phyloP scores from a whole-genome alignment of 1,140 invertebrate species.

The Drosophila kikkawai region DNA sequence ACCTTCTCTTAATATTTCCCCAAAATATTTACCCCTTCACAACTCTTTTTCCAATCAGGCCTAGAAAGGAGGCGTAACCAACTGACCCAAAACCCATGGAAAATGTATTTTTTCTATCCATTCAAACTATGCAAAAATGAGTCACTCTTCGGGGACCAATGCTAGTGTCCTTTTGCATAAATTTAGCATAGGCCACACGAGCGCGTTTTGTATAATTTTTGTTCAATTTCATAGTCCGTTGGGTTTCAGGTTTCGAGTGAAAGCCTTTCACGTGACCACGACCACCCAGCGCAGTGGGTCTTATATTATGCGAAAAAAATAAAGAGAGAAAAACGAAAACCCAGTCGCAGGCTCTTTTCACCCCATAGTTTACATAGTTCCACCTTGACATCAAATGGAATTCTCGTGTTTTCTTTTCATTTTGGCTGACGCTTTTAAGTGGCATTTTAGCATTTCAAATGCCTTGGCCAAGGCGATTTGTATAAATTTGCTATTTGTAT shows the following conservation, averaged over 20 bases:
- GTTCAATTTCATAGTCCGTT: conserved; percentile 84
- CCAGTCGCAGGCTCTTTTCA: conserved; percentile 17
- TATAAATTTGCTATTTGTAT: conserved; percentile 84
- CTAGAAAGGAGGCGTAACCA: conserved; percentile 15
- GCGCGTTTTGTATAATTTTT: conserved; percentile 77
- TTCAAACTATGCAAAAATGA: conserved; percentile 44
- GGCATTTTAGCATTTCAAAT: conserved; percentile 84
- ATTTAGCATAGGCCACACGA: conserved; percentile 60
- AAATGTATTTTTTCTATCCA: conserved; percentile 10
- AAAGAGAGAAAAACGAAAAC: background rate
- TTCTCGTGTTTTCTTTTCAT: conserved; percentile 84
- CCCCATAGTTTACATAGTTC: conserved; percentile 77
- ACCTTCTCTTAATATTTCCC: background rate
- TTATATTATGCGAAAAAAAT: conserved; percentile 60
- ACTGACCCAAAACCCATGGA: conserved; percentile 21
- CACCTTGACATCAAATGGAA: conserved; percentile 82
- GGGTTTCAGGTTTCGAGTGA: conserved; percentile 58
- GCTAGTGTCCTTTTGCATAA: conserved; percentile 70
- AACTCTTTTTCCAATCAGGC: conserved; percentile 6
- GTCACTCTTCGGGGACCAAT: conserved; percentile 22
- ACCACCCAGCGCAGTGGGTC: conserved; percentile 51
- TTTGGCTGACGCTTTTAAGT: conserved; percentile 73
- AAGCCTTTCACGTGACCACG: conserved; percentile 72
- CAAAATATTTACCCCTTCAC: background rate
- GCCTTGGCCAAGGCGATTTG: conserved; percentile 62